Evolutionary conservation across 2,113 vertebrate genomes (phyloP).

Genomic region (Donacobius atricapilla): DNA sequence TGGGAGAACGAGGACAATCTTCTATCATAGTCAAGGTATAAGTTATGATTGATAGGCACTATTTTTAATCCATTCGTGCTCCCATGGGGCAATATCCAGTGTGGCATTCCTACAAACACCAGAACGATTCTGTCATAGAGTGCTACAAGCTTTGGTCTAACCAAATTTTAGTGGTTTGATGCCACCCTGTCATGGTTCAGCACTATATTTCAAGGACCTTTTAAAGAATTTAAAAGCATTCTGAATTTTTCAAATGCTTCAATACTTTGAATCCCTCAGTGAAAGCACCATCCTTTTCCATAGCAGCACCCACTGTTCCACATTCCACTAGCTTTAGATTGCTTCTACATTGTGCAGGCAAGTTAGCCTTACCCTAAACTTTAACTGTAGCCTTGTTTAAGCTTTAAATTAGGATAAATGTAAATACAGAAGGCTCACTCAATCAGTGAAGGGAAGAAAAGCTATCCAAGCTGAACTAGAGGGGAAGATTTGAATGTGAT

Average conservation of each 20-base stretch:
- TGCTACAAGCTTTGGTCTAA: not conserved
- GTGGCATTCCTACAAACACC: not conserved
- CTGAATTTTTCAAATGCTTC: not conserved
- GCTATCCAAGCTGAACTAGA: not conserved
- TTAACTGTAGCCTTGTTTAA: not conserved
- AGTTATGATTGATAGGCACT: not conserved
- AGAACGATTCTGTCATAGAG: not conserved
- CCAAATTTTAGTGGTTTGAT: not conserved
- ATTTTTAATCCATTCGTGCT: not conserved
- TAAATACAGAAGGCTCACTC: not conserved
- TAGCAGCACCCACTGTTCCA: not conserved
- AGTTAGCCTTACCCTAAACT: not conserved
- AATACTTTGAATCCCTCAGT: not conserved
- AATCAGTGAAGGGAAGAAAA: not conserved
- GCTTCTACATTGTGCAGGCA: not conserved
- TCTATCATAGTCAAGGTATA: not conserved
- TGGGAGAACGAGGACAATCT: not conserved
- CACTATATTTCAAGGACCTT: not conserved
- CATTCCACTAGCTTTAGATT: not conserved
- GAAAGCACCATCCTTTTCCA: not conserved
- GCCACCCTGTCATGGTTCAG: not conserved
- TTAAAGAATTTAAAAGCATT: not conserved
- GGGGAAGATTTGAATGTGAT: not conserved
- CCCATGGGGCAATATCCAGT: rapidly evolving
- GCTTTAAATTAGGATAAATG: not conserved